Conservation (phyloP, 23 tunicate genomes). For the Pegea sp. region DNA sequence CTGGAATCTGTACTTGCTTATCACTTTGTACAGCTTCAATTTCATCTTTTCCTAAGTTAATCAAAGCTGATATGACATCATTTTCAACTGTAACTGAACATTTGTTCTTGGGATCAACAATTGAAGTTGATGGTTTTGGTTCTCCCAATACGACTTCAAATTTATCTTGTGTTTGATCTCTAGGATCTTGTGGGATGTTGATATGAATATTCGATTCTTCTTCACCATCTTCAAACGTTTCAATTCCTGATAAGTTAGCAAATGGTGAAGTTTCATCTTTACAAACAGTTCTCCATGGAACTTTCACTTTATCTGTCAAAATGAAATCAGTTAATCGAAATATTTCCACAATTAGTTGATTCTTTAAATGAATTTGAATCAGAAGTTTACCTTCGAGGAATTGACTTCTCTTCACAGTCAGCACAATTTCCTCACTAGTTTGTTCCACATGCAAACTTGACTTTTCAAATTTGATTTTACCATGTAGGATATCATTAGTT, state of each 20-base stretch:
- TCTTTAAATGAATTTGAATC: no score
- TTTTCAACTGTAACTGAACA: slow-evolving; percentile 45
- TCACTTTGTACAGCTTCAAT: slow-evolving; percentile 54
- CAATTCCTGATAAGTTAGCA: slow-evolving; percentile 49
- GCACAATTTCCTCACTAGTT: slow-evolving; percentile 27
- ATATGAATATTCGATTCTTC: slow-evolving; percentile 47
- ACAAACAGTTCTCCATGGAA: slow-evolving; percentile 49
- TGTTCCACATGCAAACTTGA: slow-evolving; percentile 26
- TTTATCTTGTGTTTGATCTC: slow-evolving; percentile 18
- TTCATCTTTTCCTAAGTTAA: slow-evolving; percentile 22
- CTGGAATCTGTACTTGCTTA: slow-evolving; percentile 19
- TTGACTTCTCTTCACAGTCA: slow-evolving; percentile 25
- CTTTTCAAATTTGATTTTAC: slow-evolving; percentile 17
- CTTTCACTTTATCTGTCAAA: slow-evolving; percentile 41
- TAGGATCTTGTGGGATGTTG: slow-evolving; percentile 50
- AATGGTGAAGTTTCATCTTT: slow-evolving; percentile 22
- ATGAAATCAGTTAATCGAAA: no score
- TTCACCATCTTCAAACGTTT: slow-evolving; percentile 78
- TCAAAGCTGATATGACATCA: slow-evolving; percentile 38
- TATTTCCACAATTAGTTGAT: no score
- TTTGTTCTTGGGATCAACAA: slow-evolving; percentile 23
- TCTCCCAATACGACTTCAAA: slow-evolving; percentile 24
- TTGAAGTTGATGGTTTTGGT: slow-evolving; percentile 42
- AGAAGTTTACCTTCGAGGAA: not conserved
- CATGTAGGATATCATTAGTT: slow-evolving; percentile 58